Evolutionary conservation across 2,797 vertebrate species (phyloP).

Genomic region (Etheostoma nigrum): DNA sequence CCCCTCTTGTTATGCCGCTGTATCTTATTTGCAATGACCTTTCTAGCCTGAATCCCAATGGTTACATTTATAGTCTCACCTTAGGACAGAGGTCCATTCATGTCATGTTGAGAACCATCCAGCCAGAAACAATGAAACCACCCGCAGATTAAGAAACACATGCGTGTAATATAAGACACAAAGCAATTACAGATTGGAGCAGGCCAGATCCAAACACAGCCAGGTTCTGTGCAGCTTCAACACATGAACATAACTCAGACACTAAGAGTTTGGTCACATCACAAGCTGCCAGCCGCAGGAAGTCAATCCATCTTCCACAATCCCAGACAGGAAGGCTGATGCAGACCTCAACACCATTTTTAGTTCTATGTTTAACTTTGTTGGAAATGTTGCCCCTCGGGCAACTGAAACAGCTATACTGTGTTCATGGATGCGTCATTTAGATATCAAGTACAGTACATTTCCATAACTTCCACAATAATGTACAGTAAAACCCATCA

Average conservation of each 20-base stretch:
- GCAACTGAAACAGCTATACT: neutral
- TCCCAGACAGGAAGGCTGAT: conserved; percentile 24
- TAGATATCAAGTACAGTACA: neutral
- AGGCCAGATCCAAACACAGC: conserved; percentile 60
- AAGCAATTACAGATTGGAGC: conserved; percentile 59
- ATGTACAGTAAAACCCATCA: neutral
- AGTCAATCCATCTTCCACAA: conserved; percentile 55
- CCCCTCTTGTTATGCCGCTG: conserved; percentile 4
- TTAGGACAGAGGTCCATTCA: conserved; percentile 43
- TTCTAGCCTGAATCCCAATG: conserved; percentile 33
- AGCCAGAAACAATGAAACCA: conserved; percentile 63
- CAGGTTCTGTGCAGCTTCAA: conserved; percentile 56
- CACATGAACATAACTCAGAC: conserved; percentile 44
- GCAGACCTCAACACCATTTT: conserved; percentile 17
- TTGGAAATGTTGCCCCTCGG: conserved; percentile 3
- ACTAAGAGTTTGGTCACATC: conserved; percentile 40
- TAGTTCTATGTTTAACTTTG: conserved; percentile 8
- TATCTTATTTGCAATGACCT: conserved; percentile 52
- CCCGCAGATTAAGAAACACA: conserved; percentile 64
- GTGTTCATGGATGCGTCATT: neutral
- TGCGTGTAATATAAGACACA: conserved; percentile 40
- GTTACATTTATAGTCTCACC: conserved; percentile 49
- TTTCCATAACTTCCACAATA: neutral
- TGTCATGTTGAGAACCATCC: conserved; percentile 61
- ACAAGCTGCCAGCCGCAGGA: conserved; percentile 36